Base-by-base conservation (phyloP, 2,797 vertebrate genomes). In the Micropoecilia bifurca region DNA sequence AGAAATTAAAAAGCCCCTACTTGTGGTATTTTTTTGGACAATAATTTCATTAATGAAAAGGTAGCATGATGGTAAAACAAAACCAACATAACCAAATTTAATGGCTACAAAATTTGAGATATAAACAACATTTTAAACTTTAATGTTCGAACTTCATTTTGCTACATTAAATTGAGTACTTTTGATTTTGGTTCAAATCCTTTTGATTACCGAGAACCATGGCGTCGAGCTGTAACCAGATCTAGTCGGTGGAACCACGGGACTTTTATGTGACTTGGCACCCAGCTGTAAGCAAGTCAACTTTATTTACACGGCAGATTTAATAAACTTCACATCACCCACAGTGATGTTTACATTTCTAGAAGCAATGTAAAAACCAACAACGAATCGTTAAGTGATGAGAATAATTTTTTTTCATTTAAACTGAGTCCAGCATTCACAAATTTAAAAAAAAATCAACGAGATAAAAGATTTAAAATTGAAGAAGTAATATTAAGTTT, bases 1-100 rank as follows among this genome's bases (percentile, higher is more conserved):
- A 61, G 61, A 57, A 80, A 74, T 18, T 6, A 36, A 48, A 74
- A 81, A 69, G 63, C 50, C 48, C 63, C 74, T 71, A 33, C 4
- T 71, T 71, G 6, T 39, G 25, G 4, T 39, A 39, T 74, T 8
- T 41, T 66, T 6, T 71, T 80, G 73, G 9, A 25, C 36, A 12
- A 68, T 53, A 3, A 25, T 41, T 22, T 39, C 2, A n/a, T 41
- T 69, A 68, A 22, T 41, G 12, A 30, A 59, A 55, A 71, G 2
- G 1, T n/a, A 48, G n/a, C 14, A 25, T 72, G 53, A 76, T 33
- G 0, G 36, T 41, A 13, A 39, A 39, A 20, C 13, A 4, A 10
- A 22, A 39, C 4, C 28, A 61, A 33, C 30, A 61, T 30, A 39
- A 20, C 3, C 61, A 63, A 36, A 1, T 66, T 9, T 22, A 30